Evolutionary conservation across 2,888 invertebrate species (phyloP).

Genomic region (Lasioglossum malachurum): DNA sequence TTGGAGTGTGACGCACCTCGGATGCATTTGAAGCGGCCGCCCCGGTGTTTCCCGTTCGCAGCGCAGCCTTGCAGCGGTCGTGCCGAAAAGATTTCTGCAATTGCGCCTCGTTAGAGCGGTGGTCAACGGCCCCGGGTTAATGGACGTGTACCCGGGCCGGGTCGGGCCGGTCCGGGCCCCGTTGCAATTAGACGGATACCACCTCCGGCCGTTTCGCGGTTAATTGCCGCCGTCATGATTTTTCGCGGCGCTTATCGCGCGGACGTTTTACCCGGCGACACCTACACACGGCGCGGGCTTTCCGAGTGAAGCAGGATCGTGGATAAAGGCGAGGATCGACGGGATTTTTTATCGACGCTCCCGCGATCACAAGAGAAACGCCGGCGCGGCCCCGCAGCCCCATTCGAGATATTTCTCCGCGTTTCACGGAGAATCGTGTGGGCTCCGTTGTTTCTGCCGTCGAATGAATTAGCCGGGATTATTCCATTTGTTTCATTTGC

Average conservation of each 20-base stretch:
- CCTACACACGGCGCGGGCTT: slow-evolving; percentile 18
- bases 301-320: slow-evolving; percentile 13
- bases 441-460: background rate
- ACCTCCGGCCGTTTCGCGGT: slow-evolving; percentile 51
- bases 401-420: background rate
- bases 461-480: background rate
- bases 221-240: slow-evolving; percentile 65
- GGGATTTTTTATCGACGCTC: background rate
- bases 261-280: slow-evolving; percentile 25
- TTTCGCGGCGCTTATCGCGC: slow-evolving; percentile 28
- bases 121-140: slow-evolving; percentile 68
- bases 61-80: background rate
- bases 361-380: background rate
- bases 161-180: slow-evolving; percentile 22
- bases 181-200: slow-evolving; percentile 62
- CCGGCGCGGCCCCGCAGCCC: background rate
- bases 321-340: slow-evolving; percentile 6
- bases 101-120: slow-evolving; percentile 65
- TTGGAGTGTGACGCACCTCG: background rate
- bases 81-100: slow-evolving; percentile 61
- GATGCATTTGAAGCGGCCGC: background rate
- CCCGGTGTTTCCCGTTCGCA: background rate
- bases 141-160: slow-evolving; percentile 50
- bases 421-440: background rate
- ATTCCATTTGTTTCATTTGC: background rate